Evolutionary conservation across 2,888 invertebrate species (phyloP).

Genomic region (Eristalis pertinax): DNA sequence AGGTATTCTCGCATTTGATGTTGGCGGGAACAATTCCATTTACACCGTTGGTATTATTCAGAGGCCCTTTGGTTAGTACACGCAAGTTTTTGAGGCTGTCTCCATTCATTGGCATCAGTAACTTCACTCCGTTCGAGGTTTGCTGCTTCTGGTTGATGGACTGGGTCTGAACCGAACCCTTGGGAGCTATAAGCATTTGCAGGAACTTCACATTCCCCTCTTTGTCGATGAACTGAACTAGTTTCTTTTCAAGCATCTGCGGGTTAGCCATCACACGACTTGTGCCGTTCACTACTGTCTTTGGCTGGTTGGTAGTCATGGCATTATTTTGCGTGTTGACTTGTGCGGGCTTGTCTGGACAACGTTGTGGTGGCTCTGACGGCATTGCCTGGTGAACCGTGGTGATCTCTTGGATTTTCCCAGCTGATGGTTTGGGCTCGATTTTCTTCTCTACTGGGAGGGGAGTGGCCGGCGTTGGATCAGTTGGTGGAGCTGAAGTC

Average conservation of each 20-base stretch:
- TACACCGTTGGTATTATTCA: background rate
- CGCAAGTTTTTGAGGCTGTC: constrained; percentile 10
- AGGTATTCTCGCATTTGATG: background rate
- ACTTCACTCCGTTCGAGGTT: constrained; percentile 23
- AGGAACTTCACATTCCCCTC: constrained; percentile 75
- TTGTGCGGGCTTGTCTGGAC: background rate
- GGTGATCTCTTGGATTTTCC: constrained; percentile 25
- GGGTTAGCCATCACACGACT: constrained; percentile 16
- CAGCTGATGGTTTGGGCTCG: background rate
- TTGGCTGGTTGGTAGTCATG: background rate
- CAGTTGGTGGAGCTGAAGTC: background rate
- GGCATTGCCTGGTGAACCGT: constrained; percentile 37
- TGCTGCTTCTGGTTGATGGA: constrained; percentile 11
- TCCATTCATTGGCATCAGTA: constrained; percentile 18
- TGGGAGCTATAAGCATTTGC: constrained; percentile 75
- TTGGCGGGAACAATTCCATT: constrained; percentile 17
- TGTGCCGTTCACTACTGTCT: constrained; percentile 8
- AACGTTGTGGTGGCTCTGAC: background rate
- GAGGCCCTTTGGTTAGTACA: background rate
- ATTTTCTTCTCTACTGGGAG: constrained; percentile 1
- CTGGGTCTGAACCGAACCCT: background rate
- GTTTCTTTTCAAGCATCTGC: constrained; percentile 75
- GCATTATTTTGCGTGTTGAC: background rate
- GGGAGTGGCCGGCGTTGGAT: background rate
- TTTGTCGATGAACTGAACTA: constrained; percentile 75